Evolutionary conservation across 1,140 invertebrate species (phyloP).

Genomic region (Cotesia typhae): DNA sequence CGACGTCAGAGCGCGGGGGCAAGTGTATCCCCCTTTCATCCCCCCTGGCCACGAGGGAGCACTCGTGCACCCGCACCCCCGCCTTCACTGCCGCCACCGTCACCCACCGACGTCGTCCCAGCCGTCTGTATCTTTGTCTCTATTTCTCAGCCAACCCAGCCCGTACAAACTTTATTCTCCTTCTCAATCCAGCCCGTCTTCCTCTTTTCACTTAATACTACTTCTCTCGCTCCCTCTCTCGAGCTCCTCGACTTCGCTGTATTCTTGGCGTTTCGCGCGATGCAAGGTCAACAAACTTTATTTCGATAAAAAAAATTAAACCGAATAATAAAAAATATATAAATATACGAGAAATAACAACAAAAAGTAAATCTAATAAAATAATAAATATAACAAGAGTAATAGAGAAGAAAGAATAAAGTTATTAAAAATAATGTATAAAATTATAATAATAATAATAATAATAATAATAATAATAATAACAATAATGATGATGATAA

Average conservation of each 20-base stretch:
- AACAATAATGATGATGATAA: conserved; percentile 15
- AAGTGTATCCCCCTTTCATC: conserved; percentile 1
- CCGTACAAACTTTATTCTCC: not conserved
- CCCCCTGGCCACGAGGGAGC: conserved; percentile 14
- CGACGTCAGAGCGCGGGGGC: conserved; percentile 3
- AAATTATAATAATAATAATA: conserved; percentile 1
- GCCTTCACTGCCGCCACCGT: conserved; percentile 17
- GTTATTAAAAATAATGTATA: conserved; percentile 31
- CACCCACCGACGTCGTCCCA: conserved; percentile 26
- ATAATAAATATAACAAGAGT: conserved; percentile 21
- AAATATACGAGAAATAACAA: conserved; percentile 19
- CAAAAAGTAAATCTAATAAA: conserved; percentile 19
- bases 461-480: conserved; percentile 18
- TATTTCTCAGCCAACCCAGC: not conserved
- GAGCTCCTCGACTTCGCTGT: conserved; percentile 26
- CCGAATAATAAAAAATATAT: conserved; percentile 36
- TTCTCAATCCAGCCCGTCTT: conserved; percentile 5
- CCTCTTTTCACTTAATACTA: too few relatives aligned
- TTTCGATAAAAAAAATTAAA: conserved; percentile 38
- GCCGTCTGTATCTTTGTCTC: conserved; percentile 20
- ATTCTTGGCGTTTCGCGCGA: conserved; percentile 43
- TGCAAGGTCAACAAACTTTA: conserved; percentile 45
- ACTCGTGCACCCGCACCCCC: conserved; percentile 24
- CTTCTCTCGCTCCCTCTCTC: conserved; percentile 17
- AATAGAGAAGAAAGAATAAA: conserved; percentile 21